Evolutionary conservation across 2,113 vertebrate species (phyloP).

Genomic region (Varanus salvator): DNA sequence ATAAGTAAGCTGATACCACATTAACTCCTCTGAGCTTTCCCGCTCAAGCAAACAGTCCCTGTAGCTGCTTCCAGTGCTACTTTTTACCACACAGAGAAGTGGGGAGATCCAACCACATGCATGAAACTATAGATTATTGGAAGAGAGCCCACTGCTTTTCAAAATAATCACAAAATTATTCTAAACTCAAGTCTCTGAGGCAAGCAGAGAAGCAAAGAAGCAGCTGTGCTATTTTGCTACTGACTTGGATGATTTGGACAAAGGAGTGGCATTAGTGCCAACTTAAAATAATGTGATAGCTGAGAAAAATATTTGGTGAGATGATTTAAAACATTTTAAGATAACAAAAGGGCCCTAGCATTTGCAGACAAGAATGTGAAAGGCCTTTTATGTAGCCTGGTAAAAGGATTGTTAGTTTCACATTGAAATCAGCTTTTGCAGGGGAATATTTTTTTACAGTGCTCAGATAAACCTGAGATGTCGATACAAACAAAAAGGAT

Average conservation of each 20-base stretch:
- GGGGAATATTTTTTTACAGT: background rate
- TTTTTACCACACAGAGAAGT: background rate
- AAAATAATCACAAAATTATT: slow-evolving; percentile 1
- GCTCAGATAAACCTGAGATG: background rate
- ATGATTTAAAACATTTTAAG: background rate
- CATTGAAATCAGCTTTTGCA: background rate
- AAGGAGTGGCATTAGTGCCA: background rate
- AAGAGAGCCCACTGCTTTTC: background rate
- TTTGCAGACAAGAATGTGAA: background rate
- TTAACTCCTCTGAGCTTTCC: background rate
- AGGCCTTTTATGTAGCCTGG: background rate
- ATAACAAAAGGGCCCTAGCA: background rate
- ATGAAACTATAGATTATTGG: background rate
- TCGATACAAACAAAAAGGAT: background rate
- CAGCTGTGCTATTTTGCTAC: background rate
- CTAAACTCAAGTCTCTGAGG: background rate
- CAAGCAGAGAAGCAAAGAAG: background rate
- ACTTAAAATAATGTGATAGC: slow-evolving; percentile 16
- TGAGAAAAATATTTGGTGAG: slow-evolving; percentile 14
- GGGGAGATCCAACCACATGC: background rate
- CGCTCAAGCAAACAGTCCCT: background rate
- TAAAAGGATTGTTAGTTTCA: background rate
- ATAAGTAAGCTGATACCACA: background rate
- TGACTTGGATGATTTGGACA: background rate
- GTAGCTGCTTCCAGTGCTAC: background rate